A percentile compares a stretch with the other conserved stretches of the same genome.
These are phyloP conservation scores for Helicoverpa zea DNA, from an alignment of 1,140 invertebrate species.

Conservation along the genomic window DNA sequence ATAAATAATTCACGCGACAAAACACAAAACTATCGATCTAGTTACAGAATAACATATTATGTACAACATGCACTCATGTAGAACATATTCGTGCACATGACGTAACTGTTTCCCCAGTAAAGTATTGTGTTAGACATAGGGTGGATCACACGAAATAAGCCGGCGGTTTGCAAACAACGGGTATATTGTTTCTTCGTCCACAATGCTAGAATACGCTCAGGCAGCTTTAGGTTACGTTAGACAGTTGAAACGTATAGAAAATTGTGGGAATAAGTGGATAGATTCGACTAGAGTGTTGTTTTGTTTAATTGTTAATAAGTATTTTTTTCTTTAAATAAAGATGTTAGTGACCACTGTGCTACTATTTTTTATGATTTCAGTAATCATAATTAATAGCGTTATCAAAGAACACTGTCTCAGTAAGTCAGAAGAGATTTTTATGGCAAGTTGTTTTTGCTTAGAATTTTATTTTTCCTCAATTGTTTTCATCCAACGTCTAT, in stretches of 20 bases:
- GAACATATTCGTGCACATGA: constrained; percentile 1
- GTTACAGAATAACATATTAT: not conserved
- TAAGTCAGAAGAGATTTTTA: too few relatives aligned
- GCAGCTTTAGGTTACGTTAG: constrained; percentile 3
- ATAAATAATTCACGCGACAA: not conserved
- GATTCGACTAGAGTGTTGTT: not conserved
- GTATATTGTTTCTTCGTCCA: constrained; percentile 62
- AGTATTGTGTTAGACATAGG: constrained; percentile 54
- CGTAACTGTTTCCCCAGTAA: constrained; percentile 36
- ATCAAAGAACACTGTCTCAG: too few relatives aligned
- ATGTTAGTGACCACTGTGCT: too few relatives aligned
- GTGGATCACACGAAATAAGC: constrained; percentile 56
- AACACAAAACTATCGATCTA: not conserved
- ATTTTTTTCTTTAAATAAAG: too few relatives aligned
- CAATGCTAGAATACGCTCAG: constrained; percentile 32
- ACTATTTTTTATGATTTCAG: too few relatives aligned
- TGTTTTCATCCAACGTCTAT: too few relatives aligned
- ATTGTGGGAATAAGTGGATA: constrained; percentile 7
- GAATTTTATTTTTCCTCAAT: too few relatives aligned
- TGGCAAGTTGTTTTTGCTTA: too few relatives aligned
- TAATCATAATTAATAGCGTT: too few relatives aligned
- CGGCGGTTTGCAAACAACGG: constrained; percentile 57
- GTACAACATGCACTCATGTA: not conserved
- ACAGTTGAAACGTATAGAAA: not conserved
- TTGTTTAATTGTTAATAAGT: not conserved